These are phyloP conservation scores for Lates japonicus DNA, from an alignment of 2,797 vertebrate genomes.

Conservation along the genomic window DNA sequence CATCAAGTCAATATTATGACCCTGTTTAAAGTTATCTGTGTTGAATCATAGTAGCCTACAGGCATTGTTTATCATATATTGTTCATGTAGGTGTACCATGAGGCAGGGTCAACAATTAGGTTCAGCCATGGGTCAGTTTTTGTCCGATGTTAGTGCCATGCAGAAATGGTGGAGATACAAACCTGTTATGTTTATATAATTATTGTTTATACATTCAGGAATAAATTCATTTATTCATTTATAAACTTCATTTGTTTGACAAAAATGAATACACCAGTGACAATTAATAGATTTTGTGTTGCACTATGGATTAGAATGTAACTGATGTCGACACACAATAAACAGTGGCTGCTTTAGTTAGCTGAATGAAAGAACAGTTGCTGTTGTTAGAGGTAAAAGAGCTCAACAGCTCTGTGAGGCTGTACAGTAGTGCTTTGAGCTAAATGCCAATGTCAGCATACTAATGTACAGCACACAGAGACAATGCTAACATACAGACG, in stretches of 20 bases:
- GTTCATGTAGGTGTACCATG: constrained; percentile 9
- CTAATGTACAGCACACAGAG: too few species aligned
- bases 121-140: not conserved
- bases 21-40: constrained; percentile 29
- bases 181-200: not conserved
- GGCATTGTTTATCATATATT: constrained; percentile 17
- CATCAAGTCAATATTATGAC: constrained; percentile 38
- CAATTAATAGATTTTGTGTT: not conserved
- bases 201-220: not conserved
- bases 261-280: constrained; percentile 1
- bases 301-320: not conserved
- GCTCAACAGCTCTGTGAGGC: too few species aligned
- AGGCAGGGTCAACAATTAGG: not conserved
- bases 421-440: too few species aligned
- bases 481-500: too few species aligned
- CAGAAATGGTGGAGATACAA: not conserved
- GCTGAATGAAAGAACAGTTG: too few species aligned
- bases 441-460: too few species aligned
- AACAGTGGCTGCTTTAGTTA: not conserved
- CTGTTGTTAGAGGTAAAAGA: too few species aligned
- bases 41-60: constrained; percentile 16
- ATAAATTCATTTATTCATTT: too few species aligned
- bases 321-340: not conserved
- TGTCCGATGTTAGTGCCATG: not conserved
- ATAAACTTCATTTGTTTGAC: too few species aligned